Conservation (phyloP, 37 sponge, comb jelly and placozoan genomes). For the Oopsacas minuta region DNA sequence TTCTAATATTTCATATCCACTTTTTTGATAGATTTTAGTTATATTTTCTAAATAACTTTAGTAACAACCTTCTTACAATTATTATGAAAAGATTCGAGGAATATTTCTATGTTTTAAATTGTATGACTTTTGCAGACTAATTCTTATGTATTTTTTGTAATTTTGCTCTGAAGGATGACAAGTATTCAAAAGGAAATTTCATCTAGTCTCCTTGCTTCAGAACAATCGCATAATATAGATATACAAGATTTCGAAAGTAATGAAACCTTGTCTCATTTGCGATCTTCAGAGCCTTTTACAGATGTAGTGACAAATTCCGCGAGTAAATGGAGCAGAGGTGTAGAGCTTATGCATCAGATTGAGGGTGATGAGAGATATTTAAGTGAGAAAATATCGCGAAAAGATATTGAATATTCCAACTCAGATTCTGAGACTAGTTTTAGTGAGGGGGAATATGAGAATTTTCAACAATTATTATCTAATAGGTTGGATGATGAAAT, state of each 20-base stretch:
- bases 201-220: neutral
- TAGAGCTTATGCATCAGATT: neutral
- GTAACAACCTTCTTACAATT: no score
- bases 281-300: neutral
- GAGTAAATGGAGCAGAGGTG: neutral
- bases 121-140: no score
- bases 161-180: neutral
- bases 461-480: neutral
- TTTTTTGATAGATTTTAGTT: neutral
- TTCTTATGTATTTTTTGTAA: neutral
- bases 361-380: neutral
- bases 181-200: neutral
- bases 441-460: neutral
- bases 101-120: no score
- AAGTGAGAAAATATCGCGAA: conserved; percentile 13
- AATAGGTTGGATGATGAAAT: neutral
- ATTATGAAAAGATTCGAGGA: no score
- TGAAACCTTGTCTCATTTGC: neutral
- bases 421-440: neutral
- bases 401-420: neutral
- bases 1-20: neutral
- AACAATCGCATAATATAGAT: neutral
- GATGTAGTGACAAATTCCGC: conserved; percentile 8
- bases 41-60: no score
- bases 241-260: neutral